Evolutionary conservation across 2,888 invertebrate species (phyloP), one percentile per base, ranked within the genome.

Genomic region (Koerneria pararmatus): DNA sequence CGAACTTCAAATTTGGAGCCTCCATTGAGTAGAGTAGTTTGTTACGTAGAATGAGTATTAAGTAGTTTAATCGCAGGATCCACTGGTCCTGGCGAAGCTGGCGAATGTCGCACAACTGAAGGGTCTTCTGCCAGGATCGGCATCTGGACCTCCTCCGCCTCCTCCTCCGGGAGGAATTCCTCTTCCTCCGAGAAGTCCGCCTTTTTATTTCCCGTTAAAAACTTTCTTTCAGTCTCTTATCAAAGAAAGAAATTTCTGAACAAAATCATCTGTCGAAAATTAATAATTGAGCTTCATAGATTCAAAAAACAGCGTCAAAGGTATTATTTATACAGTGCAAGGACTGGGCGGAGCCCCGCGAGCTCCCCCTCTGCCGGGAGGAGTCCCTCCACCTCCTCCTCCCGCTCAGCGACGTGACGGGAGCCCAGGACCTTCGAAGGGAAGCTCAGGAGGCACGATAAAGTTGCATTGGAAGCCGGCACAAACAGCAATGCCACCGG

Each of bases 381-480:
- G 85, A 1, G 84, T 64, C n/a, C 64, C 64, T 6, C 64, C 64
- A 35, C 64, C 64, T 19, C 64, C 64, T 11, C 64, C 64, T 4
- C n/a, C n/a, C n/a, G n/a, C n/a, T n/a, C n/a, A n/a, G n/a, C 65
- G 54, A 31, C 60, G 24, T 61, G 73, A 77, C 63, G 83, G 85
- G 67, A 79, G 77, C 31, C 79, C 19, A 76, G 78, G 57, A 71
- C 56, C 29, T 11, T 58, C 65, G 24, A 59, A 65, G 35, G 24
- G 66, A 1, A 66, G 69, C 19, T 53, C 68, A 11, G 85, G 85
- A 62, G 87, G 87, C 62, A 84, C 84, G 1, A 91, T 98, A 19
- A 95, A 95, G 85, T 87, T 98, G 62, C 98, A 98, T 85, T 99
- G 98, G 98, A 91, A 91, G 83, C 94, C 97, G 85, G 85, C 87